A percentile compares a stretch with the other conserved stretches of the same genome.
Conservation (phyloP, 2,888 invertebrate genomes). For the Julus scandinavius region DNA sequence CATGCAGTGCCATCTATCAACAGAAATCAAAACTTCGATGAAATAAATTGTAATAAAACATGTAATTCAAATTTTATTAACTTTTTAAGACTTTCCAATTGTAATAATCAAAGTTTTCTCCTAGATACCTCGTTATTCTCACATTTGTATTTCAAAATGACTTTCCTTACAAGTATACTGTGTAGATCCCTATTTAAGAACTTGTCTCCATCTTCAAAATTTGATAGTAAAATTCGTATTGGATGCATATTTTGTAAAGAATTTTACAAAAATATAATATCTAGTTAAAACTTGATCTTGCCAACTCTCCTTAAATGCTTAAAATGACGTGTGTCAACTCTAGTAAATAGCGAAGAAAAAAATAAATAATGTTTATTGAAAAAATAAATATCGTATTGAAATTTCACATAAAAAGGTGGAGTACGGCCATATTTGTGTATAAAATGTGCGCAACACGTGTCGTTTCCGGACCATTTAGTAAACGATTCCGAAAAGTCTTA, state of each 20-base stretch:
- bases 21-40: background rate
- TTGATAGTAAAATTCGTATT: too few relatives aligned
- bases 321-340: background rate
- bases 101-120: too few relatives aligned
- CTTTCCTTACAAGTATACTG: background rate
- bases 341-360: slow-evolving; percentile 2
- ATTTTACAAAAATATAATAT: background rate
- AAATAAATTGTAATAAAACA: too few relatives aligned
- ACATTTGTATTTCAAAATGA: background rate
- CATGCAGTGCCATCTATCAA: background rate
- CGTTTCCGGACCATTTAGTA: background rate
- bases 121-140: background rate
- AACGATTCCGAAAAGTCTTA: background rate
- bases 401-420: background rate
- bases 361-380: background rate
- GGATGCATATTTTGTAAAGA: background rate
- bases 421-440: background rate
- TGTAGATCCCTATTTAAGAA: too few relatives aligned
- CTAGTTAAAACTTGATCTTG: background rate
- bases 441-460: slow-evolving; percentile 30
- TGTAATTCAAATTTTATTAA: too few relatives aligned
- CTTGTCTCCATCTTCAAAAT: too few relatives aligned
- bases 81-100: too few relatives aligned
- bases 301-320: background rate
- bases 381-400: slow-evolving; percentile 14